Evolutionary conservation across 2,113 vertebrate genomes (phyloP), one percentile per base, ranked within the genome.

Genomic region (Variabilichromis moorii): DNA sequence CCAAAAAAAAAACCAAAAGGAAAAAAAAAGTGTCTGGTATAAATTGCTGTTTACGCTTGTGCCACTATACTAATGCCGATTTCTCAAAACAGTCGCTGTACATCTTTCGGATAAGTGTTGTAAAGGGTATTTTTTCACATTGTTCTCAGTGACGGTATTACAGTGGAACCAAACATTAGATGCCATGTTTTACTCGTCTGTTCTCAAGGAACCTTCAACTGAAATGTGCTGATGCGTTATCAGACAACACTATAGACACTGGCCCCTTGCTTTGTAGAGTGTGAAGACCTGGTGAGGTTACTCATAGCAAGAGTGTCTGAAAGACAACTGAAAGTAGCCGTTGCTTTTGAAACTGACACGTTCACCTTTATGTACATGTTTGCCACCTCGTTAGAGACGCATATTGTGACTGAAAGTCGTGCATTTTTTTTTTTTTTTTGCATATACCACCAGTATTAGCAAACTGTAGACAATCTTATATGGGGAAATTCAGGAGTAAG

Each of bases 321-420:
- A 59, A 95, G 90, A 81, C 91, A 86, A 95, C 94, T 93, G 96
- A 97, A 97, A 97, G 94, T 94, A 95, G 86, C 96, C 95, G 96
- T 97, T 97, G 90, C 90, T 93, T 95, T 93, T 89, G 94, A 94
- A 96, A 95, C 94, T 85, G 94, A 91, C 66, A 88, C 90, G 83
- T 91, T 94, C 84, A 87, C 66, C 95, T 92, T 90, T 88, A 88
- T 85, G 87, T 91, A 86, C 55, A 57, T 82, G 78, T 82, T 91
- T 91, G 85, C 73, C 91, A 90, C 79, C 59, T 89, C 42, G 88
- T 90, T 86, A 55, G 86, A 93, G 85, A 93, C 51, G 45, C 83
- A 63, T 88, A 71, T 92, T 92, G 85, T 93, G 92, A 93, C 90
- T 93, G 90, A 94, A 94, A 94, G 88, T 33, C 85, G 33, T 91